These are phyloP conservation scores for Aplysia californica DNA, from an alignment of 1,140 invertebrate species.

Conservation along the genomic window DNA sequence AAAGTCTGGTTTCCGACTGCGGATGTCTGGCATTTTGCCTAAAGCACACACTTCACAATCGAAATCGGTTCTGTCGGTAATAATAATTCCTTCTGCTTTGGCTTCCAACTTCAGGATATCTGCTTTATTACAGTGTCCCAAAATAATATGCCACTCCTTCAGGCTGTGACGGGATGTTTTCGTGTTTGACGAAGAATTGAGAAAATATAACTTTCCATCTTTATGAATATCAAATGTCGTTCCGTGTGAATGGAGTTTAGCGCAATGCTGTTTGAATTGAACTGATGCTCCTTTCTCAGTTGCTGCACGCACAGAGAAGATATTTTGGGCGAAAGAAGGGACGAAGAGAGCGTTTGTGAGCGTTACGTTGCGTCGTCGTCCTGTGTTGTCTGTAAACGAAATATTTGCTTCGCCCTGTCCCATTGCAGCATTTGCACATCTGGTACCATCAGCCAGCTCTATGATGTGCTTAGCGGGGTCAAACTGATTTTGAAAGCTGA, in stretches of 20 bases:
- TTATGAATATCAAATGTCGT: background rate
- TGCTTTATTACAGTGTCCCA: constrained; percentile 9
- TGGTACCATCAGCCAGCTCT: background rate
- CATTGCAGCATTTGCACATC: background rate
- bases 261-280: background rate
- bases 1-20: background rate
- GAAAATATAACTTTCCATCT: background rate
- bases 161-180: background rate
- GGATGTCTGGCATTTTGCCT: constrained; percentile 4
- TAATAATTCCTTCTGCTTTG: background rate
- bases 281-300: constrained; percentile 13
- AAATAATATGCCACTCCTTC: background rate
- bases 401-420: constrained; percentile 24
- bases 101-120: constrained; percentile 4
- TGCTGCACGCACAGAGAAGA: constrained; percentile 29
- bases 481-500: constrained; percentile 2
- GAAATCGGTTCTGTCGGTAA: background rate
- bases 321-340: constrained; percentile 27
- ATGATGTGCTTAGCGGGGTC: background rate
- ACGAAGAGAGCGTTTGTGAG: constrained; percentile 33
- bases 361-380: background rate
- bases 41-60: background rate
- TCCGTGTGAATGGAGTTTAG: background rate
- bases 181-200: too few species aligned
- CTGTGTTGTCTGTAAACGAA: constrained; percentile 14